Conservation (phyloP, 2,113 vertebrate species). For the Nyctereutes procyonoides region DNA sequence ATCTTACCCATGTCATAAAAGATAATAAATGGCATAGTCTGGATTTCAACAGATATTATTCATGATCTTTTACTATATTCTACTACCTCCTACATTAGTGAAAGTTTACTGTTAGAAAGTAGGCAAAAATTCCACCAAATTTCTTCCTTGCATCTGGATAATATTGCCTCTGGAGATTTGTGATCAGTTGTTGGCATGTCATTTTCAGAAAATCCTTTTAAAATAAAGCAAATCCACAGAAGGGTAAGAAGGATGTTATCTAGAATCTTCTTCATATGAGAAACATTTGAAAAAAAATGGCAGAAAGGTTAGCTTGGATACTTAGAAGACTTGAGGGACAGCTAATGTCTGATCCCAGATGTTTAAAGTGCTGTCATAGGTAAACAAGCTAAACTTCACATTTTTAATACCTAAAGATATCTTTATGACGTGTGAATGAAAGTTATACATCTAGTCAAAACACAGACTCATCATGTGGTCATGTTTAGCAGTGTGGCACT, state of each 20-base stretch:
- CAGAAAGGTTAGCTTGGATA: neutral
- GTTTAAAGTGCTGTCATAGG: neutral
- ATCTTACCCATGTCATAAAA: neutral
- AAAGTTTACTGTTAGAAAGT: neutral
- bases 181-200: neutral
- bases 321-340: neutral
- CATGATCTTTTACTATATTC: neutral
- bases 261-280: neutral
- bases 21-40: neutral
- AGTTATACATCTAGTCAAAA: neutral
- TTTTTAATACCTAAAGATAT: conserved; percentile 35
- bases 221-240: neutral
- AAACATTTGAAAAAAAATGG: conserved; percentile 41
- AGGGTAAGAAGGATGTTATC: neutral
- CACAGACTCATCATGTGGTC: neutral
- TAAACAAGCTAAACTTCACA: neutral
- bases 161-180: neutral
- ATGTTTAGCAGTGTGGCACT: neutral
- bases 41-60: neutral
- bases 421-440: neutral
- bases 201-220: conserved; percentile 37
- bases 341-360: neutral
- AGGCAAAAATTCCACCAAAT: neutral
- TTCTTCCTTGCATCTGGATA: neutral
- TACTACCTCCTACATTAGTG: neutral